Base-by-base conservation (phyloP, 1,140 invertebrate genomes). In the Teleogryllus occipitalis region DNA sequence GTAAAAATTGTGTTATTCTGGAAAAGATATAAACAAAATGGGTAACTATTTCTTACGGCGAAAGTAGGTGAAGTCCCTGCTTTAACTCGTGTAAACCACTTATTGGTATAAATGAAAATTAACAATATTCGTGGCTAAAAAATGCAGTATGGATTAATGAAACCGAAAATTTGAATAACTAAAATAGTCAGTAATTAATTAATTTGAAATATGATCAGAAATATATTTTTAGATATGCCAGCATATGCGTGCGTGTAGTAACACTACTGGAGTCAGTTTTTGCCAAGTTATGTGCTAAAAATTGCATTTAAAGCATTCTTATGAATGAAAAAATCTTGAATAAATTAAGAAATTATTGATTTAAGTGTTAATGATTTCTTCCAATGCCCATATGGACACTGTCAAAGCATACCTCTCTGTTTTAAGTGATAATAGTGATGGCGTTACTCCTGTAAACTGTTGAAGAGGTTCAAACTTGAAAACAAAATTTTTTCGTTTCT, bases 11-110 rank as follows among this genome's bases (percentile, higher is more conserved):
- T 65, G 10, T 65, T 65, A 14, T 65, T 65, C 54, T 65, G 2
- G 18, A 65, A 65, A 14, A 65, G 54, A 14, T 65, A 65, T 14
- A 18, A 14, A 14, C 54, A 14, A 65, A 14, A 65, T 65, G 10
- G 54, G 54, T 65, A 65, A 65, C 54, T 65, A 65, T 65, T 65
- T 65, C 54, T 65, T 65, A 65, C 54, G 54, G 54, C 54, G 54
- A 65, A 65, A 65, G 54, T 65, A 65, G 54, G 54, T 7, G 54
- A 65, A 65, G 54, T 65, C 54, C 54, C 54, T 65, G 54, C 10
- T 65, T 65, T 65, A 65, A 65, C 54, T 65, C 18, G 54, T 65
- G 54, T 65, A 65, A 65, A 65, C 54, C 54, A 65, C 10, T 65
- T 65, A 65, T 65, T 65, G 54, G 7, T 65, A 65, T 10, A 14